Conservation (phyloP, 1,140 invertebrate species). For the Trichonephila inaurata region DNA sequence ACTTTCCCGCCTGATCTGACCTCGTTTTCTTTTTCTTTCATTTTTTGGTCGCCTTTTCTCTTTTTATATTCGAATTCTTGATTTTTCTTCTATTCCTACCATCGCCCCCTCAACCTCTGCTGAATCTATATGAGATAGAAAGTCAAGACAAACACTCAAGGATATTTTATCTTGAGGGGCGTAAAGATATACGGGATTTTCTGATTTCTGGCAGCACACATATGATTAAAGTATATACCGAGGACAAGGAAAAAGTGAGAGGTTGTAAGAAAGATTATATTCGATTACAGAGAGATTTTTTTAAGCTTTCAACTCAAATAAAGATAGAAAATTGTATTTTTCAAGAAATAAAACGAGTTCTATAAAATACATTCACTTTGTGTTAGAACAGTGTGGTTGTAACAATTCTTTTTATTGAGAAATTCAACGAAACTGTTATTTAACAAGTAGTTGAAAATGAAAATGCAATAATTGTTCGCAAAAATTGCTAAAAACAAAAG, state of each 20-base stretch:
- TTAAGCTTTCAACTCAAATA: too few relatives aligned
- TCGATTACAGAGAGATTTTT: too few relatives aligned
- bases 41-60: neutral
- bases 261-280: too few relatives aligned
- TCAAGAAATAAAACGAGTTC: too few relatives aligned
- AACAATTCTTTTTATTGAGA: too few relatives aligned
- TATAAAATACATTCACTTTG: too few relatives aligned
- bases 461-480: too few relatives aligned
- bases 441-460: too few relatives aligned
- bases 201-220: neutral
- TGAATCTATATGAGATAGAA: constrained; percentile 26
- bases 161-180: neutral
- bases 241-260: neutral
- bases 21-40: constrained; percentile 20
- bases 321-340: too few relatives aligned
- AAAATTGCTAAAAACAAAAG: too few relatives aligned
- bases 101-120: neutral
- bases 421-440: too few relatives aligned
- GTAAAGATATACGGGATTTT: neutral
- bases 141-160: neutral
- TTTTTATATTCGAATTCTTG: constrained; percentile 43
- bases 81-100: neutral
- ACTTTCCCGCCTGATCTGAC: constrained; percentile 43
- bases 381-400: too few relatives aligned
- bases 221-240: neutral